Conservation (phyloP, 2,888 invertebrate genomes). For the Rhagium mordax region DNA sequence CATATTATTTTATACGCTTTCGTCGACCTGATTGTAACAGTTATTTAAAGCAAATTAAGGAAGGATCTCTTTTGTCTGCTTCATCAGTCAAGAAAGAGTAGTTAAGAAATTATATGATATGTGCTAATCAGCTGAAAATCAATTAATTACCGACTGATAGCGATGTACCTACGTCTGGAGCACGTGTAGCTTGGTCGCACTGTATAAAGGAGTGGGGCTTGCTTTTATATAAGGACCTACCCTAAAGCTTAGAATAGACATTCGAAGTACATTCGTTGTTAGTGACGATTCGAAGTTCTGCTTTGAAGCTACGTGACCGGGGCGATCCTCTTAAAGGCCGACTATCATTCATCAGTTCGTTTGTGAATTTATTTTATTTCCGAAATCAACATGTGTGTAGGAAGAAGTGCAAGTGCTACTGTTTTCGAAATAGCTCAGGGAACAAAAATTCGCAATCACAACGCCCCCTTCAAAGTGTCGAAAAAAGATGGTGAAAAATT, state of each 20-base stretch:
- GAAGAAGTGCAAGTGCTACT: conserved; percentile 49
- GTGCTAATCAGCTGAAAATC: not conserved
- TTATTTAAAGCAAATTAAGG: not conserved
- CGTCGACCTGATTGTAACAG: too few relatives aligned
- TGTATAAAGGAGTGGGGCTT: conserved; percentile 5
- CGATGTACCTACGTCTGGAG: not conserved
- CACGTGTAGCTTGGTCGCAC: conserved; percentile 5
- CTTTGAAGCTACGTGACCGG: conserved; percentile 15
- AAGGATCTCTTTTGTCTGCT: not conserved
- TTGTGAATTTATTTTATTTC: not conserved
- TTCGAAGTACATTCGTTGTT: conserved; percentile 6
- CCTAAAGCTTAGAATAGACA: conserved; percentile 23
- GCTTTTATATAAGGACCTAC: conserved; percentile 28
- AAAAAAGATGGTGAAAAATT: conserved; percentile 24
- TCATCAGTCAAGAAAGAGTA: not conserved
- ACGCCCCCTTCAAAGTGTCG: not conserved
- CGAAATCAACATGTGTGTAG: conserved; percentile 54
- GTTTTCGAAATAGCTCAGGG: conserved; percentile 10
- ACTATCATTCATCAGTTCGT: not conserved
- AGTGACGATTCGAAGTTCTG: not conserved
- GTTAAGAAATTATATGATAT: not conserved
- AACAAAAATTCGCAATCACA: conserved; percentile 4
- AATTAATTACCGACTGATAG: not conserved
- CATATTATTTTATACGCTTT: too few relatives aligned
- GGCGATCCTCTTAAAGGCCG: conserved; percentile 7